Evolutionary conservation across 2,113 vertebrate species (phyloP), one percentile per base, ranked within the genome.

Genomic region (Malurus alboscapulatus): DNA sequence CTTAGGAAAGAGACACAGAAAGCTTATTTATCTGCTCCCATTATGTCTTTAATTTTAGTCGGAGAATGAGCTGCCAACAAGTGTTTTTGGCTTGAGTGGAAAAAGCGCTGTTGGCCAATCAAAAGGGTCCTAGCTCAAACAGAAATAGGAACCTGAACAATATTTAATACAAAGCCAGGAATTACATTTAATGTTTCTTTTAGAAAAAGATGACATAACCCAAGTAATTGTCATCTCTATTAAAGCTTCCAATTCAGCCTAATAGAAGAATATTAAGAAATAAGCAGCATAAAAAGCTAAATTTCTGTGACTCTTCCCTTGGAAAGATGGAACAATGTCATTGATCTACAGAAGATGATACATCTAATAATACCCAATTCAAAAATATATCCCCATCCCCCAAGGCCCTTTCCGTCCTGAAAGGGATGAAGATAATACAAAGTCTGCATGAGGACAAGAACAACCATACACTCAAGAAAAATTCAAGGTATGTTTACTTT

Each of bases 11-110:
- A 62, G 47, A 94, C 50, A 77, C n/a, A 88, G 34, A 26, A 83
- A 94, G 65, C 79, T 96, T 94, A 76, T 83, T 90, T 93, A 94
- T 90, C 51, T 66, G 63, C n/a, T 92, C 62, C 54, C 17, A 61
- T 89, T 79, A 47, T 11, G 12, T 48, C 74, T 74, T 90, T 12
- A 63, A 68, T 67, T 94, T 87, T 72, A n/a, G 19, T 21, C 69
- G 82, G 25, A 72, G 27, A 82, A 68, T 22, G 30, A 74, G 7
- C 27, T 82, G 66, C 68, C 82, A 82, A 1, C 32, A 84, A 48
- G 53, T 68, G 57, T 53, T 89, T 79, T 62, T 38, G n/a, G 40
- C 25, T 84, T 71, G 17, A 90, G 40, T 22, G 14, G 14, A 47
- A 87, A 14, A 42, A 21, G 16, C 24, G 40, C 20, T 45, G 17